Evolutionary conservation across 1,140 invertebrate species (phyloP), one percentile per base, ranked within the genome.

Genomic region (Reticulitermes speratus): DNA sequence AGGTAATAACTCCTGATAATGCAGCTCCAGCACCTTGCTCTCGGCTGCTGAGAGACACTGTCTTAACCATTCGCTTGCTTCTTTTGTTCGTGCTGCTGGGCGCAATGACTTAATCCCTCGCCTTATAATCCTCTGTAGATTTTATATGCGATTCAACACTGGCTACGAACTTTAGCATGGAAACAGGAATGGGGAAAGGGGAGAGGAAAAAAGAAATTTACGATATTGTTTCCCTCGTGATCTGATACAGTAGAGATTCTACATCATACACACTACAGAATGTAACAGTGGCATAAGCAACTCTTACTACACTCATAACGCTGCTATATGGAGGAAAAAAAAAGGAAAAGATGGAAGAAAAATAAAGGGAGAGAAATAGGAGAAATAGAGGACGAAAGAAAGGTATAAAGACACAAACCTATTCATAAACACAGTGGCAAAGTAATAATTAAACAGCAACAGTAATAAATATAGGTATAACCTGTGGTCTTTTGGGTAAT

Each of bases 191-290:
- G 52, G 65, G 65, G 65, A 16, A 30, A 75, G 65, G 16, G n/a
- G 25, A 75, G 65, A 75, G 65, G 65, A 75, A 75, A 75, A 75
- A 75, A 75, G 65, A 75, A 75, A 75, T 75, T 75, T 75, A 75
- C 65, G 65, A 75, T 75, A 75, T 75, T 75, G 65, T 75, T 75
- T 75, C 65, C n/a, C 65, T 75, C n/a, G 65, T 75, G 65, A 75
- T 75, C 65, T 75, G 65, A 75, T 75, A 75, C 65, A 75, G 65
- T 9, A 30, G 65, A 75, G 65, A n/a, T 30, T 75, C n/a, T 30
- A 16, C 65, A 75, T 75, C 65, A 75, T n/a, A n/a, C 65, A 55
- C 19, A 55, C 19, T 19, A 14, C 19, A 5, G 9, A 30, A 30
- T 30, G 65, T 30, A 75, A 75, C 25, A 75, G 8, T 16, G n/a